Evolutionary conservation across 2,888 invertebrate genomes (phyloP).

Genomic region (Bellardia pandia): DNA sequence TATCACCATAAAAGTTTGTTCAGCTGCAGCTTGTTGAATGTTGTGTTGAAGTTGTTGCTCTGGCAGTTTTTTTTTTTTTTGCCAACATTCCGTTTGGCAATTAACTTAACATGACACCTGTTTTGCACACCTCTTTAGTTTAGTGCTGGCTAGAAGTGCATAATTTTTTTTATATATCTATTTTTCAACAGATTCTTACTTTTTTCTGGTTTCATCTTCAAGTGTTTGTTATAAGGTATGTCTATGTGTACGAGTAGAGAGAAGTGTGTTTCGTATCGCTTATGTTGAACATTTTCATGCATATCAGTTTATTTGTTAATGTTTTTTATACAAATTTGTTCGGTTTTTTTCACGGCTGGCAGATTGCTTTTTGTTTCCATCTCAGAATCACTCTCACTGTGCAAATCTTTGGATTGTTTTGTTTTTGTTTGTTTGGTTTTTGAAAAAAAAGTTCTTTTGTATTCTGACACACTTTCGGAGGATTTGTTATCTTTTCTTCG

Average conservation of each 20-base stretch:
- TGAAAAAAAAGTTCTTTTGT: slow-evolving; percentile 56
- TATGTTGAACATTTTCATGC: slow-evolving; percentile 42
- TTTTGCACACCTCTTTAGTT: slow-evolving; percentile 72
- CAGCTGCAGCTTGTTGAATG: slow-evolving; percentile 67
- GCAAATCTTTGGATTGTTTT: slow-evolving; percentile 35
- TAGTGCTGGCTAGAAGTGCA: slow-evolving; percentile 4
- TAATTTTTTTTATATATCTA: slow-evolving; percentile 14
- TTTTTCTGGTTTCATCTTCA: slow-evolving; percentile 16
- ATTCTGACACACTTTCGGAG: slow-evolving; percentile 68
- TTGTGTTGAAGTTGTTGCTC: slow-evolving; percentile 36
- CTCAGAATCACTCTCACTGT: slow-evolving; percentile 64
- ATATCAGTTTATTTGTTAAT: slow-evolving; percentile 56
- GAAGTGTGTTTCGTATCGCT: slow-evolving; percentile 35
- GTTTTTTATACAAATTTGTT: slow-evolving; percentile 24
- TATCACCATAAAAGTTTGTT: slow-evolving; percentile 65
- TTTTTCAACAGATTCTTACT: slow-evolving; percentile 39
- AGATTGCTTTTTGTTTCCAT: slow-evolving; percentile 29
- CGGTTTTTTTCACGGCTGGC: slow-evolving; percentile 26
- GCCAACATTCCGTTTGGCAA: slow-evolving; percentile 70
- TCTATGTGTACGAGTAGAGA: background rate
- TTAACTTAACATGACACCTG: slow-evolving; percentile 74
- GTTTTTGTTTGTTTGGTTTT: slow-evolving; percentile 39
- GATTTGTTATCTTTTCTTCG: slow-evolving; percentile 63
- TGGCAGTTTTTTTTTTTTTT: slow-evolving; percentile 33
- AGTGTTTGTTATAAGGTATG: slow-evolving; percentile 8